These are phyloP conservation scores for Lasioglossum lativentre DNA, from an alignment of 2,888 invertebrate genomes.

Conservation along the genomic window DNA sequence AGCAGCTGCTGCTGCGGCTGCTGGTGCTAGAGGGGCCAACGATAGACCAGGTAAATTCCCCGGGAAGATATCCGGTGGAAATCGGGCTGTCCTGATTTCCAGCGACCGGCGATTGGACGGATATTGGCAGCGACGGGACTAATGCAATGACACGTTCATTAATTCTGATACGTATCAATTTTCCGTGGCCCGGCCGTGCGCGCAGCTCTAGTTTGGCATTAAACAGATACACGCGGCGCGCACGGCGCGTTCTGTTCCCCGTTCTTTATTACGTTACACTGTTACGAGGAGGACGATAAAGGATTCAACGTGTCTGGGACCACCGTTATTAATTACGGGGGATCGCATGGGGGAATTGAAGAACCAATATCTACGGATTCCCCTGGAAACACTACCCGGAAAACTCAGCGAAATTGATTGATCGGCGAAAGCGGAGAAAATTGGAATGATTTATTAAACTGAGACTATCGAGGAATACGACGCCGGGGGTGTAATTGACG, in stretches of 20 bases:
- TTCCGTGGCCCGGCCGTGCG: neutral
- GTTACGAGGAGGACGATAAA: neutral
- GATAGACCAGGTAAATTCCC: conserved; percentile 31
- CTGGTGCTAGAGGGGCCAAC: neutral
- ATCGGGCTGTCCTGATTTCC: conserved; percentile 26
- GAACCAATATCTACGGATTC: neutral
- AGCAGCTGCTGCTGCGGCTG: neutral
- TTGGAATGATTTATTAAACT: neutral
- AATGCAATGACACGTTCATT: conserved; percentile 16
- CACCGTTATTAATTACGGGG: neutral
- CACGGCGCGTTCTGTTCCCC: neutral
- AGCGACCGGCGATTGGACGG: conserved; percentile 18
- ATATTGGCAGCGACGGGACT: conserved; percentile 48
- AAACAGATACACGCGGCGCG: neutral
- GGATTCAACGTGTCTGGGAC: neutral
- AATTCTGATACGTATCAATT: conserved; percentile 14
- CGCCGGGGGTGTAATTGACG: too few species aligned
- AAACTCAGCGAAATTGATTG: neutral
- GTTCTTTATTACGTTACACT: neutral
- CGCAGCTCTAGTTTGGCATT: neutral
- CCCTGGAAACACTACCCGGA: neutral
- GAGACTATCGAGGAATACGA: too few species aligned
- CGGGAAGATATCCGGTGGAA: conserved; percentile 5
- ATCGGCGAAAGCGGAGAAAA: neutral
- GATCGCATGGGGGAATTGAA: neutral